These are phyloP conservation scores for Mimachlamys varia DNA, from an alignment of 2,888 invertebrate genomes.

Conservation along the genomic window DNA sequence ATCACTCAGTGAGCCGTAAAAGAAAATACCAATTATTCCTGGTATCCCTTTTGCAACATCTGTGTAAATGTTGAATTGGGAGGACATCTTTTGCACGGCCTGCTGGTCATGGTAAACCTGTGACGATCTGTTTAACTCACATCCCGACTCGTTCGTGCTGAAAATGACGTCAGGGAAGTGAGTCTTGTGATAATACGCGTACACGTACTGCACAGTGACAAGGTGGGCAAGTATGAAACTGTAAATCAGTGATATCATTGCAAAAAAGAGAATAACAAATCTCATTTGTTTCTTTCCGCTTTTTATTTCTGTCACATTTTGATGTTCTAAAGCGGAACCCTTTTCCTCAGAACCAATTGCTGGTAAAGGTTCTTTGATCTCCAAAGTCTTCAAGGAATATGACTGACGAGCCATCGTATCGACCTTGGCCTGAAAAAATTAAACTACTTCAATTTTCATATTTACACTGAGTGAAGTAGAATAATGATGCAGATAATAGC, in stretches of 20 bases:
- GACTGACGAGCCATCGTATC: neutral
- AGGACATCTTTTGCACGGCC: constrained; percentile 37
- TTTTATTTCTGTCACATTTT: neutral
- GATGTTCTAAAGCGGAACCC: neutral
- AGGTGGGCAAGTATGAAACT: neutral
- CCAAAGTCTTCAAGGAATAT: neutral
- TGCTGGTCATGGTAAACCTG: constrained; percentile 3
- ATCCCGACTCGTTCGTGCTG: neutral
- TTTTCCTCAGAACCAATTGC: neutral
- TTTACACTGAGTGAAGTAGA: no score
- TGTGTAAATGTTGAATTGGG: constrained; percentile 40
- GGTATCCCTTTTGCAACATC: constrained; percentile 41
- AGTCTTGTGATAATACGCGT: neutral
- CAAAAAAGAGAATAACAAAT: neutral
- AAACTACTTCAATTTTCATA: no score
- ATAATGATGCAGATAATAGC: no score
- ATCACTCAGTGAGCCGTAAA: constrained; percentile 43
- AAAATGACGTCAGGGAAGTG: neutral
- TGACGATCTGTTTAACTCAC: neutral
- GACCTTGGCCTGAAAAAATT: no score
- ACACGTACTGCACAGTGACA: neutral
- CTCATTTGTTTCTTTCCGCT: neutral
- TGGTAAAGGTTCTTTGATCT: neutral
- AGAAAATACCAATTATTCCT: neutral
- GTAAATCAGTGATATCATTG: neutral